These are phyloP conservation scores for Lateolabrax maculatus DNA, from an alignment of 2,797 vertebrate species.

Conservation along the genomic window DNA sequence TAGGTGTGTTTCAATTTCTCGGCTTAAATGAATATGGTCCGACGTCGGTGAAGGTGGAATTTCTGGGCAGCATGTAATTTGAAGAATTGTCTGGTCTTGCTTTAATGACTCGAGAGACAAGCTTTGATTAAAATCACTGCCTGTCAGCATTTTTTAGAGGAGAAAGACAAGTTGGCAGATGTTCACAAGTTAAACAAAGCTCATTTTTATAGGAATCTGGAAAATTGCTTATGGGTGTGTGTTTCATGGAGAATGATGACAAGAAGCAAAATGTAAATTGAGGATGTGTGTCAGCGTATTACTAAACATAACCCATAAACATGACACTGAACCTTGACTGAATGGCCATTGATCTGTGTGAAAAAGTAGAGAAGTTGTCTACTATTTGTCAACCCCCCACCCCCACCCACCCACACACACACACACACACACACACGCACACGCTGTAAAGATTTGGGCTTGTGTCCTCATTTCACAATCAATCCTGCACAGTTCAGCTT, in stretches of 20 bases:
- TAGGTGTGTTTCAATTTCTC: not conserved
- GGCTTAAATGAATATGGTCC: conserved; percentile 1
- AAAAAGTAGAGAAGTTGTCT: conserved; percentile 38
- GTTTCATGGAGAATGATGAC: conserved; percentile 29
- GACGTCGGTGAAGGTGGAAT: not conserved
- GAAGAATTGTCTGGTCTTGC: conserved; percentile 5
- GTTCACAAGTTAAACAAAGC: conserved; percentile 3
- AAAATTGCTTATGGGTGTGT: conserved; percentile 27
- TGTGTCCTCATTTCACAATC: conserved; percentile 59
- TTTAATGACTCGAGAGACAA: conserved; percentile 12
- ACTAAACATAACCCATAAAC: conserved; percentile 23
- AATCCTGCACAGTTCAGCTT: conserved; percentile 24
- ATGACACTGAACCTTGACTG: conserved; percentile 47
- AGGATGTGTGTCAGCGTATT: conserved; percentile 28
- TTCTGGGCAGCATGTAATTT: conserved; percentile 16
- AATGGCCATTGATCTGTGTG: conserved; percentile 38
- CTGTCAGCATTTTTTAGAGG: conserved; percentile 37
- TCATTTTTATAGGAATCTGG: conserved; percentile 5
- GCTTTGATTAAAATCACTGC: conserved; percentile 31
- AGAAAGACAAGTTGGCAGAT: conserved; percentile 18
- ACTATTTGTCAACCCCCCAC: conserved; percentile 40
- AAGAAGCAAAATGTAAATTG: conserved; percentile 27
- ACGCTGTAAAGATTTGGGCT: conserved; percentile 47
- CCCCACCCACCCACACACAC: conserved; percentile 13
- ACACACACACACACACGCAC: conserved; percentile 21